Conservation (phyloP, 2,113 vertebrate species). For the Casuarius casuarius region DNA sequence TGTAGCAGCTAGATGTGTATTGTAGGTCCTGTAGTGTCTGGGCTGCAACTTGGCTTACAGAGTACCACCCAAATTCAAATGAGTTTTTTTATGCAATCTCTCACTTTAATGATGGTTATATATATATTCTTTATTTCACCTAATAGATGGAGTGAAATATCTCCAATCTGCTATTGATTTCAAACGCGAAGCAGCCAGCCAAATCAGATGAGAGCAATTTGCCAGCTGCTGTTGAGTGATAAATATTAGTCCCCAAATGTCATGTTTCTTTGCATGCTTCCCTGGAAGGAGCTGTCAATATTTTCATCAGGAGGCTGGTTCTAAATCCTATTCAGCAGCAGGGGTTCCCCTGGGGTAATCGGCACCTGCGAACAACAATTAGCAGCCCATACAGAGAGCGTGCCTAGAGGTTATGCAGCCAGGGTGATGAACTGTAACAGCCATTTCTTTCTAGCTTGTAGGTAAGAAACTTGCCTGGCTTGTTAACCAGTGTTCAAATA, state of each 20-base stretch:
- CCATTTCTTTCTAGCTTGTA: not conserved
- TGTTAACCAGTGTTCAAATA: not conserved
- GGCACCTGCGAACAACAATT: not conserved
- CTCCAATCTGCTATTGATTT: slow-evolving; percentile 51
- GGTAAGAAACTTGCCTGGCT: not conserved
- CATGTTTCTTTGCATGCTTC: slow-evolving; percentile 15
- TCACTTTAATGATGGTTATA: not conserved
- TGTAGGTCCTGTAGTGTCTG: not conserved
- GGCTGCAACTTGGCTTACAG: not conserved
- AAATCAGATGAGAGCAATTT: slow-evolving; percentile 52
- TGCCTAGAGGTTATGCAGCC: not conserved
- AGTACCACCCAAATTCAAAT: not conserved
- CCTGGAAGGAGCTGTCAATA: slow-evolving; percentile 10
- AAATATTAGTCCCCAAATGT: slow-evolving; percentile 47
- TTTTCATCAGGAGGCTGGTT: not conserved
- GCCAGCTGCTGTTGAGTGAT: slow-evolving; percentile 36
- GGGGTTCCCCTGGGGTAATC: not conserved
- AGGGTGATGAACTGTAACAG: not conserved
- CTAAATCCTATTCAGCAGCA: not conserved
- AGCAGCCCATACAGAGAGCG: not conserved
- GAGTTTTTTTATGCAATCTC: not conserved
- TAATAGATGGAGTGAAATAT: slow-evolving; percentile 42
- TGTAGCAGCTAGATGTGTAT: not conserved
- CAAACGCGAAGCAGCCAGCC: not conserved
- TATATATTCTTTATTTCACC: not conserved